phyloP scores from a whole-genome alignment of 2,797 vertebrate species.

The Chelidonichthys spinosus region DNA sequence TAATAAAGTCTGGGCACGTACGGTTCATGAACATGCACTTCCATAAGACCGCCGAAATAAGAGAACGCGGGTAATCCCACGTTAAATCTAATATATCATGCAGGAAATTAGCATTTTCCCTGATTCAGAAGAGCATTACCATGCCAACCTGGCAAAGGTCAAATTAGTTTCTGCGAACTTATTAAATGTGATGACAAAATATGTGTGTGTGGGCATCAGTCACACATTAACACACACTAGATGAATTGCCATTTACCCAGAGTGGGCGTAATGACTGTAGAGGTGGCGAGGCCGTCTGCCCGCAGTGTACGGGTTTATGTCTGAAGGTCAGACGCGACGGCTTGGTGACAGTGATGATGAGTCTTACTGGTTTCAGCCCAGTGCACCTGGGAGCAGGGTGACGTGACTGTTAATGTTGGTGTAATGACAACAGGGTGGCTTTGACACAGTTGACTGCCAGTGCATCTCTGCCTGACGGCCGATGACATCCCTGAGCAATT shows the following conservation, averaged over 20 bases:
- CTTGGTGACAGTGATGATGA: constrained; percentile 55
- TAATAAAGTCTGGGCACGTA: constrained; percentile 41
- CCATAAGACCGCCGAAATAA: constrained; percentile 41
- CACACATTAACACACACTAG: constrained; percentile 24
- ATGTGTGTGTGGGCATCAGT: constrained; percentile 3
- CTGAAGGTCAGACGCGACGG: constrained; percentile 71
- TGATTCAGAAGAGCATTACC: constrained; percentile 43
- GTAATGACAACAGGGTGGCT: constrained; percentile 70
- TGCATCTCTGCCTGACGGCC: constrained; percentile 48
- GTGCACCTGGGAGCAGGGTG: constrained; percentile 54
- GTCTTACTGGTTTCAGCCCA: constrained; percentile 63
- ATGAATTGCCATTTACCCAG: constrained; percentile 51
- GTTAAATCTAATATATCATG: constrained; percentile 32
- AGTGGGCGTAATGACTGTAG: constrained; percentile 65
- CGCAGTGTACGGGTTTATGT: constrained; percentile 34
- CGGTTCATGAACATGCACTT: constrained; percentile 18
- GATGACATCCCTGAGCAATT: constrained; percentile 35
- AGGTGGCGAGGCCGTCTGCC: constrained; percentile 39
- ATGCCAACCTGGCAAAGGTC: constrained; percentile 61
- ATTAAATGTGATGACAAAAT: constrained; percentile 47
- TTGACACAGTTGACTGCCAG: constrained; percentile 46
- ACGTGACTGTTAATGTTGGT: constrained; percentile 70
- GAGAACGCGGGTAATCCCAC: constrained; percentile 24
- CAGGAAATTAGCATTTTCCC: constrained; percentile 34
- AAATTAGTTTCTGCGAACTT: constrained; percentile 42